phyloP scores from a whole-genome alignment of 1,140 invertebrate species.

The Caenorhabditis tropicalis region DNA sequence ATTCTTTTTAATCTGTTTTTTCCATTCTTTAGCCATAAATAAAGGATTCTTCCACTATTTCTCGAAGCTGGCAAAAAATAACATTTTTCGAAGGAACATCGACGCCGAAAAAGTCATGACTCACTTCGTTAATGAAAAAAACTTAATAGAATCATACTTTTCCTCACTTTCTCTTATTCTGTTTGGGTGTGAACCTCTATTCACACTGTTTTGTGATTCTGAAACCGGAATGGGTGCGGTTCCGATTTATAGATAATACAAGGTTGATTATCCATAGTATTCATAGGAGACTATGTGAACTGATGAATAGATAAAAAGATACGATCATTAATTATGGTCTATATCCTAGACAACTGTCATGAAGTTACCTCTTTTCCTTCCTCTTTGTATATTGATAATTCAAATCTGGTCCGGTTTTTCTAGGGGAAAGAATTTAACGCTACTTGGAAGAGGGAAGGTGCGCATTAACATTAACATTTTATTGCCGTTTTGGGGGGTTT shows the following conservation, averaged over 20 bases:
- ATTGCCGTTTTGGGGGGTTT: conserved; percentile 4
- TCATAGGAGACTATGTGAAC: too few species aligned
- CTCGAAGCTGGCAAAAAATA: not conserved
- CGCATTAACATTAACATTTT: conserved; percentile 45
- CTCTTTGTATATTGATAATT: not conserved
- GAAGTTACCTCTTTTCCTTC: not conserved
- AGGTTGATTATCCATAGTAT: too few species aligned
- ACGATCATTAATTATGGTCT: conserved; percentile 18
- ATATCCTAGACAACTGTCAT: conserved; percentile 3
- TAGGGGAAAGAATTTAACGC: conserved; percentile 13
- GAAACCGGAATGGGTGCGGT: not conserved
- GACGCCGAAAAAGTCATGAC: too few species aligned
- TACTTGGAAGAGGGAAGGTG: not conserved
- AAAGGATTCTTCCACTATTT: too few species aligned
- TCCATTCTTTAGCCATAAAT: too few species aligned
- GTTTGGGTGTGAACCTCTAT: not conserved
- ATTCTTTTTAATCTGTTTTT: not conserved
- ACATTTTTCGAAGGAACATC: too few species aligned
- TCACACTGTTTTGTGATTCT: too few species aligned
- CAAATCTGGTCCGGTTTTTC: not conserved
- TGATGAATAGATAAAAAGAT: conserved; percentile 4
- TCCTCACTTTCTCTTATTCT: not conserved
- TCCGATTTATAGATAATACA: too few species aligned
- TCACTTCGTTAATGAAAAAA: too few species aligned
- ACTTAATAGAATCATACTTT: too few species aligned